phyloP scores from a whole-genome alignment of 2,113 vertebrate genomes.

The Calyptomena viridis region DNA sequence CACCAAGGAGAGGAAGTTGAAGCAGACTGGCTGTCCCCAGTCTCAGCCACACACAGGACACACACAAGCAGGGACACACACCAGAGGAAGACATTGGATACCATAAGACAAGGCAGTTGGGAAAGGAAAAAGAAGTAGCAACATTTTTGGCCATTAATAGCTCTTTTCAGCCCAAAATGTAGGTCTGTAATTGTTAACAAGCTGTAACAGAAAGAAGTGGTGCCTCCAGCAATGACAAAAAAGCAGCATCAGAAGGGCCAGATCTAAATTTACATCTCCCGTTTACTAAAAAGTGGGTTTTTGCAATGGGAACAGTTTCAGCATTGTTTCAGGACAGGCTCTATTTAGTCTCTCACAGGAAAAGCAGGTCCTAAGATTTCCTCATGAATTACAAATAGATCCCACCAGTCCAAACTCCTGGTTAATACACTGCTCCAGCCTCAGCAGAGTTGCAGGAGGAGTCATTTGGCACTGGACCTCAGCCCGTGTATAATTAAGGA shows the following conservation, averaged over 20 bases:
- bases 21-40: conserved; percentile 37
- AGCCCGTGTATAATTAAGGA: background rate
- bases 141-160: background rate
- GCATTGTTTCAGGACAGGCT: conserved; percentile 38
- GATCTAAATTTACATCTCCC: conserved; percentile 44
- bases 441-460: background rate
- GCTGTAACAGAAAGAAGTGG: background rate
- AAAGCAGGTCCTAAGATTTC: conserved; percentile 53
- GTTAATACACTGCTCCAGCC: background rate
- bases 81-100: conserved; percentile 6
- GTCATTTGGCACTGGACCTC: background rate
- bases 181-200: background rate
- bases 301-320: conserved; percentile 22
- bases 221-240: background rate
- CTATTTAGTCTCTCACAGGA: conserved; percentile 27
- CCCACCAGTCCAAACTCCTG: background rate
- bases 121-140: background rate
- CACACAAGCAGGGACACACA: background rate
- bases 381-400: conserved; percentile 15
- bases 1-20: conserved; percentile 57
- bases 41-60: background rate
- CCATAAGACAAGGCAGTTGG: background rate
- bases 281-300: background rate
- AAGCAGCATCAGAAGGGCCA: background rate
- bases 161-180: background rate